Conservation (phyloP, 2,888 invertebrate genomes). For the Melinaea marsaeus region DNA sequence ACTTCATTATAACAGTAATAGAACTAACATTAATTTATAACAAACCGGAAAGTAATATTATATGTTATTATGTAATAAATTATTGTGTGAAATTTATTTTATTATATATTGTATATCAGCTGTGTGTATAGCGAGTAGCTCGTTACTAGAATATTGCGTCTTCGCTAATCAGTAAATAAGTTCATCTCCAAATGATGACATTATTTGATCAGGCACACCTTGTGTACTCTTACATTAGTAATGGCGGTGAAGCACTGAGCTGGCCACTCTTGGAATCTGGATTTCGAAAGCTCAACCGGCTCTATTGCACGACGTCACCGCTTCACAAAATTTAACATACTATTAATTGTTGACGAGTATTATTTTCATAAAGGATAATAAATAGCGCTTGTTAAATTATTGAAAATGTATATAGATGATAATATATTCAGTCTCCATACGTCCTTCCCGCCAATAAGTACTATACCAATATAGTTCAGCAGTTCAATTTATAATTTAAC, state of each 20-base stretch:
- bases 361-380: too few species aligned
- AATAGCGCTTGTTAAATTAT: too few species aligned
- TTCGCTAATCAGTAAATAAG: not conserved
- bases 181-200: slow-evolving; percentile 4
- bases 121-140: too few species aligned
- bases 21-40: slow-evolving; percentile 17
- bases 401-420: too few species aligned
- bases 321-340: slow-evolving; percentile 28
- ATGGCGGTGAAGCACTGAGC: slow-evolving; percentile 35
- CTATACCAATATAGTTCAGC: too few species aligned
- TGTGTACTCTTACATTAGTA: slow-evolving; percentile 11
- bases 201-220: not conserved
- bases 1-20: slow-evolving; percentile 39
- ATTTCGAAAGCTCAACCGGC: slow-evolving; percentile 61
- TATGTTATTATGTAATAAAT: too few species aligned
- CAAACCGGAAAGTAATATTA: not conserved
- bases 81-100: too few species aligned
- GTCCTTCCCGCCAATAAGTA: too few species aligned
- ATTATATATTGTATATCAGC: too few species aligned
- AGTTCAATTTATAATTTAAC: too few species aligned
- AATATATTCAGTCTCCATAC: too few species aligned
- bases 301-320: slow-evolving; percentile 61
- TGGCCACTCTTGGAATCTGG: slow-evolving; percentile 41
- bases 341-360: slow-evolving; percentile 4
- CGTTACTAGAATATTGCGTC: too few species aligned